Evolutionary conservation across 23 tunicate genomes (phyloP).

Genomic region (Phallusia fumigata): DNA sequence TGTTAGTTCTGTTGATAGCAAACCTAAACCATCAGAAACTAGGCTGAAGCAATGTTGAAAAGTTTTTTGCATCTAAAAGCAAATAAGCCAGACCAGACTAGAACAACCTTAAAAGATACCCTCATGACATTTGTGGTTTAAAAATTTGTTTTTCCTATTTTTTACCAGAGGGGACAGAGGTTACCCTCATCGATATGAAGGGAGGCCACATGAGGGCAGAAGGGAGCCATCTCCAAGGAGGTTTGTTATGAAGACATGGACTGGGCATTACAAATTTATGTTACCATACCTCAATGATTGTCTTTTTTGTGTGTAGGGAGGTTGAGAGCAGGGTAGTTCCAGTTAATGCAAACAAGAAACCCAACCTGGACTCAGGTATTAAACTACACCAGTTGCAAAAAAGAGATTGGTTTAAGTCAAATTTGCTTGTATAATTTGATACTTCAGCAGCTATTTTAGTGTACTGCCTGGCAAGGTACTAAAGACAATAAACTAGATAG

Average conservation of each 20-base stretch:
- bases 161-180: constrained; percentile 3
- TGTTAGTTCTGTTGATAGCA: not conserved
- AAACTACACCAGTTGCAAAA: not conserved
- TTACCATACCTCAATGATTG: no score
- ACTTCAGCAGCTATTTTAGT: no score
- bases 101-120: not conserved
- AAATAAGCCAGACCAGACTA: not conserved
- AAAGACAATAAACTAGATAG: no score
- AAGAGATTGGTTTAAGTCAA: not conserved
- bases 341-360: constrained; percentile 1
- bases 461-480: no score
- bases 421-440: no score
- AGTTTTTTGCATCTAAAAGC: no score
- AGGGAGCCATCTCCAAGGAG: constrained; percentile 21
- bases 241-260: not conserved
- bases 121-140: not conserved
- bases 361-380: not conserved
- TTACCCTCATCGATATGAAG: not conserved
- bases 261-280: no score
- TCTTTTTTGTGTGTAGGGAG: constrained; percentile 9
- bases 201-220: constrained; percentile 8
- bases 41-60: no score
- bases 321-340: constrained; percentile 53
- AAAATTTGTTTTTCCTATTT: not conserved
- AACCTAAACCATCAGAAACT: no score